Evolutionary conservation across 2,888 invertebrate genomes (phyloP).

Genomic region (Torymus auratus): DNA sequence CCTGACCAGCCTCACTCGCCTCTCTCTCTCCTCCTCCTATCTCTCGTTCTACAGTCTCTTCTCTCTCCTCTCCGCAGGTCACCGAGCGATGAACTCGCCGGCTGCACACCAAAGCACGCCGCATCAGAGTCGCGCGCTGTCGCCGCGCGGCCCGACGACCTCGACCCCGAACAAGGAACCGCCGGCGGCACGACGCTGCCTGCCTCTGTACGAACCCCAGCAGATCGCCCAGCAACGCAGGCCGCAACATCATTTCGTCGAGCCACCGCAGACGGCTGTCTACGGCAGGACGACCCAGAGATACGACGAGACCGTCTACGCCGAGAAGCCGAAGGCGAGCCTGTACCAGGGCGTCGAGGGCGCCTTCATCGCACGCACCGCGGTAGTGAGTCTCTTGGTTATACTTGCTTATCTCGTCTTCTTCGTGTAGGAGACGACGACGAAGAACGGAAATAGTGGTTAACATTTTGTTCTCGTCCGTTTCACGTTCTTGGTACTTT

Average conservation of each 20-base stretch:
- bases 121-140: constrained; percentile 64
- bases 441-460: neutral
- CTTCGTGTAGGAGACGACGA: neutral
- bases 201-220: constrained; percentile 66
- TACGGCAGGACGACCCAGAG: constrained; percentile 61
- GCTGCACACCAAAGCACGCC: constrained; percentile 60
- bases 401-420: neutral
- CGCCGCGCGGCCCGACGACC: constrained; percentile 68
- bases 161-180: constrained; percentile 75
- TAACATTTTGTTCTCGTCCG: neutral
- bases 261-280: constrained; percentile 69
- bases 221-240: neutral
- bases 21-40: neutral
- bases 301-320: constrained; percentile 68
- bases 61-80: constrained; percentile 29
- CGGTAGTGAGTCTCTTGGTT: constrained; percentile 69
- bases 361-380: constrained; percentile 75
- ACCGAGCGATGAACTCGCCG: constrained; percentile 53
- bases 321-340: constrained; percentile 61
- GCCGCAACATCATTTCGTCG: constrained; percentile 47
- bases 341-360: constrained; percentile 72
- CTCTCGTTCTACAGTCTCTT: neutral
- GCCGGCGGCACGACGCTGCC: constrained; percentile 72
- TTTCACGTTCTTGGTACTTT: too few relatives aligned
- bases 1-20: constrained; percentile 21